These are phyloP conservation scores for Chymomyza caudatula DNA, from an alignment of 2,888 invertebrate genomes.

Conservation along the genomic window DNA sequence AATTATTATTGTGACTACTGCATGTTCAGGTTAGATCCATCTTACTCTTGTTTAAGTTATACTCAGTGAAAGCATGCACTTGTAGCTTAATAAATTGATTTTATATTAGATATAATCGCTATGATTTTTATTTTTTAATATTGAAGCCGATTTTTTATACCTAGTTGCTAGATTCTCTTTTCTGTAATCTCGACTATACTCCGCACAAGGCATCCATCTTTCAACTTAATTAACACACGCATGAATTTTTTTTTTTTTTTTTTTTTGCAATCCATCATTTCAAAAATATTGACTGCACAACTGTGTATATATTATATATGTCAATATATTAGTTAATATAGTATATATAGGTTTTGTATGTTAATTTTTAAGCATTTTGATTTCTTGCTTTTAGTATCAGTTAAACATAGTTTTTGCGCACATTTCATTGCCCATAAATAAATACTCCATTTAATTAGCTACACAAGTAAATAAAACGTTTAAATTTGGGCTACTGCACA, in stretches of 20 bases:
- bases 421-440: constrained; percentile 53
- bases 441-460: constrained; percentile 55
- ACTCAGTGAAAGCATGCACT: neutral
- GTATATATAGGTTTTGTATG: constrained; percentile 51
- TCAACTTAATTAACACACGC: neutral
- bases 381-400: constrained; percentile 47
- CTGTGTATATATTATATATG: constrained; percentile 38
- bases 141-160: neutral
- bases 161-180: neutral
- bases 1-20: neutral
- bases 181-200: neutral
- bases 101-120: neutral
- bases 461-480: constrained; percentile 71
- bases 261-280: too few species aligned
- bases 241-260: neutral
- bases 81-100: neutral
- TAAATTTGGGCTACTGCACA: constrained; percentile 2
- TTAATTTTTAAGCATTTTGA: constrained; percentile 47
- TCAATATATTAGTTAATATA: constrained; percentile 51
- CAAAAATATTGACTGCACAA: neutral
- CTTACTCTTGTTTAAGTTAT: neutral
- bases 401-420: constrained; percentile 66
- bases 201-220: neutral
- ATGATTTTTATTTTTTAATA: neutral
- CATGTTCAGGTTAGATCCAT: neutral